phyloP scores from a whole-genome alignment of 2,113 vertebrate species.

The Baryphthengus martii region DNA sequence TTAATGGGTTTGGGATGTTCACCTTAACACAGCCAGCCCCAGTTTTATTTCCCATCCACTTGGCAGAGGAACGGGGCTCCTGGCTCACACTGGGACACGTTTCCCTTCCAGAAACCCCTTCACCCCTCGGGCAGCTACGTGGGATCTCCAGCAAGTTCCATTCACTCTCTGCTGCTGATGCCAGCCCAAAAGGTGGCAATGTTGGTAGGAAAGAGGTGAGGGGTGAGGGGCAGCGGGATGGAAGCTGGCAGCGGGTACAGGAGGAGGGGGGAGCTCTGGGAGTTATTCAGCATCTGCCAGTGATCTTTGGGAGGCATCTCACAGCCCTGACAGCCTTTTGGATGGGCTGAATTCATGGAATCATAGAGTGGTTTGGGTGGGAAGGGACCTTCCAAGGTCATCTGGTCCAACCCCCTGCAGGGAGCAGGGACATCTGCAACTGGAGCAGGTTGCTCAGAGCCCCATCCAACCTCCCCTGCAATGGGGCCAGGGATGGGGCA shows the following conservation, averaged over 20 bases:
- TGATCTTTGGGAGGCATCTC: too few species aligned
- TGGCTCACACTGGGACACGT: not conserved
- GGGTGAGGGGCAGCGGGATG: not conserved
- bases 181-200: not conserved
- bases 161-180: not conserved
- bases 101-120: not conserved
- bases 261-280: not conserved
- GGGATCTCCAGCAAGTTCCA: not conserved
- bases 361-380: not conserved
- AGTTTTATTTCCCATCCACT: rapidly evolving
- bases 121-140: not conserved
- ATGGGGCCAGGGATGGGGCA: not conserved
- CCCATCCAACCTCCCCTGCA: not conserved
- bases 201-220: not conserved
- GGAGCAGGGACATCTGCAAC: not conserved
- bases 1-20: not conserved
- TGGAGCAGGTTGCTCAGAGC: not conserved
- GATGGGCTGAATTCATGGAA: not conserved
- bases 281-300: not conserved
- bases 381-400: not conserved
- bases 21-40: not conserved
- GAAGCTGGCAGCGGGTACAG: rapidly evolving
- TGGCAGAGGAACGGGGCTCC: not conserved
- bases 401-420: not conserved
- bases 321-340: rapidly evolving